Evolutionary conservation across 2,113 vertebrate genomes (phyloP).

Genomic region (Bos taurus): DNA sequence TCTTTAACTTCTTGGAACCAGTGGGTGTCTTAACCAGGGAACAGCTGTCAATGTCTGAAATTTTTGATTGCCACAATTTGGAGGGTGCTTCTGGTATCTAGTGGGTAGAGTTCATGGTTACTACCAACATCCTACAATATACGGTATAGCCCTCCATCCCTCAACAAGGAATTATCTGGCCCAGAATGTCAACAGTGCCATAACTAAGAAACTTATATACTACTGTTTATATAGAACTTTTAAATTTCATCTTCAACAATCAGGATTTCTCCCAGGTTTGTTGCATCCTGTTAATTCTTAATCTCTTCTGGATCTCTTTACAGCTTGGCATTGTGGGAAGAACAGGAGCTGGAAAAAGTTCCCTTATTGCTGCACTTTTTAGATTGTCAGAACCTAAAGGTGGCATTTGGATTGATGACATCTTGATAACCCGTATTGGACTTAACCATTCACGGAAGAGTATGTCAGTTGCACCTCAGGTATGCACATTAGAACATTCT

Average conservation of each 20-base stretch:
- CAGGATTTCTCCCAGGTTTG: not conserved
- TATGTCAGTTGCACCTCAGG: constrained; percentile 98
- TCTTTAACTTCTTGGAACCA: too few relatives aligned
- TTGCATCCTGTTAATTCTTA: not conserved
- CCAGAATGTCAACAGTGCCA: too few relatives aligned
- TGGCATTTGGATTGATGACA: constrained; percentile 89
- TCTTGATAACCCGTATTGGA: constrained; percentile 89
- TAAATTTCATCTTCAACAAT: too few relatives aligned
- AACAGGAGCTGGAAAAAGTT: not conserved
- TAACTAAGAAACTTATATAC: too few relatives aligned
- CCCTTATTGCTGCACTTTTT: constrained; percentile 90
- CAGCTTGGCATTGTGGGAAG: too few relatives aligned
- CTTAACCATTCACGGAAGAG: constrained; percentile 92
- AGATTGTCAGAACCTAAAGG: constrained; percentile 92
- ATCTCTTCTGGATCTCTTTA: not conserved
- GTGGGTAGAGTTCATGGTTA: not conserved
- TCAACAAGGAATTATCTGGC: not conserved
- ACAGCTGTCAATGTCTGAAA: too few relatives aligned
- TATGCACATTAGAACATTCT: constrained; percentile 62
- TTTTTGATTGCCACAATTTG: too few relatives aligned
- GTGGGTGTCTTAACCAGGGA: too few relatives aligned
- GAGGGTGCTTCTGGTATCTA: not conserved
- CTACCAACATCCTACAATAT: not conserved
- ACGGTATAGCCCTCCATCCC: not conserved
- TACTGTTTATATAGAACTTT: too few relatives aligned